Conservation (phyloP, 2,113 vertebrate species). For the Anoplopoma fimbria region DNA sequence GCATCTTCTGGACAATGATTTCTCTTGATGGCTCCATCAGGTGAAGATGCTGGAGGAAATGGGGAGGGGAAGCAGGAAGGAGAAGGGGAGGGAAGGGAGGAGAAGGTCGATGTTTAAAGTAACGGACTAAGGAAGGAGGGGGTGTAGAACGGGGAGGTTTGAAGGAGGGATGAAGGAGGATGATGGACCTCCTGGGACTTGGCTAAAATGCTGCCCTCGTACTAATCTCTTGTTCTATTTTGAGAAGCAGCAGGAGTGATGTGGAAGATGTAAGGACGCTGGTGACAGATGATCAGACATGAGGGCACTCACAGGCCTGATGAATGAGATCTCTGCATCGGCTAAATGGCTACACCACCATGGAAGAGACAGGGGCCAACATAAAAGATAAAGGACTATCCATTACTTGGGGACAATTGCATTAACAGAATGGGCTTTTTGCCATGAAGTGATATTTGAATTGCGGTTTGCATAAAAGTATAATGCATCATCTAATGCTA, state of each 20-base stretch:
- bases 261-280: constrained; percentile 15
- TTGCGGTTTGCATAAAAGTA: constrained; percentile 19
- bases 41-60: constrained; percentile 44
- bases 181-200: constrained; percentile 60
- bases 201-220: constrained; percentile 52
- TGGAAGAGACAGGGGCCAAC: constrained; percentile 42
- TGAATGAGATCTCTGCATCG: constrained; percentile 67
- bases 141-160: constrained; percentile 11
- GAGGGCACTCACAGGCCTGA: constrained; percentile 68
- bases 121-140: constrained; percentile 2
- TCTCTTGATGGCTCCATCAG: constrained; percentile 72
- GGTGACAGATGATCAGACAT: constrained; percentile 65
- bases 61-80: not conserved
- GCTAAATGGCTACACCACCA: constrained; percentile 61
- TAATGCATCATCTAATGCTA: constrained; percentile 5
- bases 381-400: constrained; percentile 56
- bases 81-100: not conserved
- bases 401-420: constrained; percentile 50
- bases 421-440: constrained; percentile 63
- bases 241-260: constrained; percentile 60
- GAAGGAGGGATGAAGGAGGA: constrained; percentile 33
- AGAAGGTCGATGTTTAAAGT: not conserved
- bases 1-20: constrained; percentile 59
- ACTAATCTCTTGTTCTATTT: constrained; percentile 68
- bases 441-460: constrained; percentile 53